These are phyloP conservation scores for Achlya flavicornis DNA, from an alignment of 2,888 invertebrate species.

Conservation along the genomic window DNA sequence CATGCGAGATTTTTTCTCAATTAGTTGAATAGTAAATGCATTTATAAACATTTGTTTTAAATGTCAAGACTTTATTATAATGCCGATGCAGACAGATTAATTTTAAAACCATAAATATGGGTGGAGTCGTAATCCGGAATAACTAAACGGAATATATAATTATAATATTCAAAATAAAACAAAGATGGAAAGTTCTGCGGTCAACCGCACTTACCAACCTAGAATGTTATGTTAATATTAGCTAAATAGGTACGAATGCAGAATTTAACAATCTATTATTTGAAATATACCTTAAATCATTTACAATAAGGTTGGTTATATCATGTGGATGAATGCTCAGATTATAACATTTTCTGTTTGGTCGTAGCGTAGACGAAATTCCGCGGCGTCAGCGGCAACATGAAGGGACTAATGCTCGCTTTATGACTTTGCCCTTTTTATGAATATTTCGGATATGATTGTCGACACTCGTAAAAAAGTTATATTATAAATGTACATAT, in stretches of 20 bases:
- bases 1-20: no score
- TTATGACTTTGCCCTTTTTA: constrained; percentile 74
- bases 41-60: no score
- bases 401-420: constrained; percentile 71
- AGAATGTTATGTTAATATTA: constrained; percentile 15
- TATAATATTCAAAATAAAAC: no score
- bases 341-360: constrained; percentile 46
- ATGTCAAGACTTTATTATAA: no score
- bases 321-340: not conserved
- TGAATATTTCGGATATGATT: constrained; percentile 72
- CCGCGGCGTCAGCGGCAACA: constrained; percentile 61
- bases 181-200: no score
- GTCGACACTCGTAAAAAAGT: constrained; percentile 69
- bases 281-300: constrained; percentile 36
- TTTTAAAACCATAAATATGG: no score
- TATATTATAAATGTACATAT: constrained; percentile 56
- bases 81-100: no score
- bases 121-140: no score
- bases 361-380: constrained; percentile 42
- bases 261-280: constrained; percentile 27
- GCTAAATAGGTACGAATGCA: constrained; percentile 19
- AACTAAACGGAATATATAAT: no score
- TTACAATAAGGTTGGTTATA: constrained; percentile 35
- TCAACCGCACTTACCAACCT: no score
- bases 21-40: no score